Percentiles rank a stretch among this genome's conserved stretches.
These are phyloP conservation scores for Phylloscopus trochiloides DNA, from an alignment of 2,113 vertebrate species.

Conservation along the genomic window DNA sequence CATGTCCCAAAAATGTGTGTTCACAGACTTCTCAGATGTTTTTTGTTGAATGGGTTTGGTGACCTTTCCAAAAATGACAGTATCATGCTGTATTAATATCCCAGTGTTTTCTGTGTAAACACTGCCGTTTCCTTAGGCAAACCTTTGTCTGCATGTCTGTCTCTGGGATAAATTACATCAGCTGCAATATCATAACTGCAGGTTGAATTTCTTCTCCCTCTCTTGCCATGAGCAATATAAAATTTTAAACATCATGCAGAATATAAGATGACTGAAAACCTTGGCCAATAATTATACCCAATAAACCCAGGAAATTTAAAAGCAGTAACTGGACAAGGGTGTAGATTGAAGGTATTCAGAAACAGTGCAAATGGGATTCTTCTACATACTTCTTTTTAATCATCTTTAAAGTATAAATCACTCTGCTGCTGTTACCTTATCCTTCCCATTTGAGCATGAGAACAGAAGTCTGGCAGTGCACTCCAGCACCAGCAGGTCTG, in stretches of 20 bases:
- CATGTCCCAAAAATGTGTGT: not conserved
- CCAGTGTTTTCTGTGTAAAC: conserved; percentile 13
- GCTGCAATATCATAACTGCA: not conserved
- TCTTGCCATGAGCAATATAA: not conserved
- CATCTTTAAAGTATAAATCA: not conserved
- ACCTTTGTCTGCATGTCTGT: not conserved
- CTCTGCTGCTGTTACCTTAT: not conserved
- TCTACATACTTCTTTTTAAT: not conserved
- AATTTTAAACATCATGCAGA: not conserved
- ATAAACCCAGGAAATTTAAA: not conserved
- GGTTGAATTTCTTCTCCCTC: not conserved
- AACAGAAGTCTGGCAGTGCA: not conserved
- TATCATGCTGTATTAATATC: not conserved
- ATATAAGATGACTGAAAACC: not conserved
- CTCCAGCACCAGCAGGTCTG: not conserved
- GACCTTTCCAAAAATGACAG: conserved; percentile 14
- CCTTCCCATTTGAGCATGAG: not conserved
- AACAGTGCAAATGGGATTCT: not conserved
- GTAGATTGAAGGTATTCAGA: not conserved
- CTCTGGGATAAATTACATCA: not conserved
- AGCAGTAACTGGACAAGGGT: not conserved
- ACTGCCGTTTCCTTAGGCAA: not conserved
- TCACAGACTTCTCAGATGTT: not conserved
- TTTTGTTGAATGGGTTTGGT: not conserved
- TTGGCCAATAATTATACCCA: not conserved